These are phyloP conservation scores for Arremon brunneinucha DNA, from an alignment of 2,797 vertebrate species.

Conservation along the genomic window DNA sequence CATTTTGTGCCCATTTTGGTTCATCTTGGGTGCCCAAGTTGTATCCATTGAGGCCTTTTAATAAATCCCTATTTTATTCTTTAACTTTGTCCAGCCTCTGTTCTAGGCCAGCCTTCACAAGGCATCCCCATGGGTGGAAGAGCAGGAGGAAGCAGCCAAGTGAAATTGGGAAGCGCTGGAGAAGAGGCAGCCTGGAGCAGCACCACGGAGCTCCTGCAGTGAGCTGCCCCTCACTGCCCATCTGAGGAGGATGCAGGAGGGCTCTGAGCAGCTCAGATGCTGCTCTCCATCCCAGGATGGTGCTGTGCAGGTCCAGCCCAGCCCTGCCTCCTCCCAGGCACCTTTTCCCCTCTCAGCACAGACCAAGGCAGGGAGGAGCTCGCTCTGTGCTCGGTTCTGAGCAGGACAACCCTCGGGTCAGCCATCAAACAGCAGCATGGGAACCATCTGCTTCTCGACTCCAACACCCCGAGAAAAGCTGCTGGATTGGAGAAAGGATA, in stretches of 20 bases:
- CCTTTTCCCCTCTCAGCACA: background rate
- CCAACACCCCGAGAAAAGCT: slow-evolving; percentile 39
- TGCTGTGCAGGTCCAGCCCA: background rate
- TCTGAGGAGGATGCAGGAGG: fast-evolving
- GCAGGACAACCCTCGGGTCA: slow-evolving; percentile 43
- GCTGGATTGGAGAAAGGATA: slow-evolving; percentile 40
- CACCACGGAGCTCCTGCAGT: fast-evolving
- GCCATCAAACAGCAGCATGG: slow-evolving; percentile 7
- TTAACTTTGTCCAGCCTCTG: background rate
- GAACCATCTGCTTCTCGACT: slow-evolving; percentile 37
- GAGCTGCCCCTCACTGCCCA: background rate
- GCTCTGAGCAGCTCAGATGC: background rate
- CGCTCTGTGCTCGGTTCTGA: background rate
- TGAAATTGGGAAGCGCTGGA: background rate
- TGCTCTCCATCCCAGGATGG: background rate
- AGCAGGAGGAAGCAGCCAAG: background rate
- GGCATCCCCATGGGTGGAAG: background rate
- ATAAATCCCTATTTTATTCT: background rate
- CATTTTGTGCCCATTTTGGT: background rate
- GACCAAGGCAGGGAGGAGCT: background rate
- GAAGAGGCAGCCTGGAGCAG: background rate
- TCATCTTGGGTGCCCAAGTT: background rate
- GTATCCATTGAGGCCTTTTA: background rate
- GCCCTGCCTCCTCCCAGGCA: background rate
- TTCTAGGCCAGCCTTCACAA: background rate